Conservation (phyloP, 2,113 vertebrate species). For the Indri indri region DNA sequence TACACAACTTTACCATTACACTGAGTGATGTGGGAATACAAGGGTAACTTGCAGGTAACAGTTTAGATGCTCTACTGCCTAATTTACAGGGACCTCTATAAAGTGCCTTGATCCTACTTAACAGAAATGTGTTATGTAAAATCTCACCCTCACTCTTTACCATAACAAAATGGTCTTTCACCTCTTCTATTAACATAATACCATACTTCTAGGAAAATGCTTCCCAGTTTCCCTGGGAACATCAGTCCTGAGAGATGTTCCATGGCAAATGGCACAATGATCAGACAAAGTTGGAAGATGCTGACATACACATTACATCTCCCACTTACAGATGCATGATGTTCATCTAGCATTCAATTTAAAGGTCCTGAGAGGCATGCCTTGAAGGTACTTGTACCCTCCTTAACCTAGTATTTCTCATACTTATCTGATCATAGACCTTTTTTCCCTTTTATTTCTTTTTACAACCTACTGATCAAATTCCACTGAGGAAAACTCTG, state of each 20-base stretch:
- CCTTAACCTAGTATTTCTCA: neutral
- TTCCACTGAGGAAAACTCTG: conserved; percentile 30
- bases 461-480: neutral
- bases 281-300: neutral
- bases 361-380: neutral
- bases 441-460: neutral
- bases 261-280: neutral
- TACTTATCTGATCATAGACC: neutral
- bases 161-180: neutral
- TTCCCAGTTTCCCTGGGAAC: neutral
- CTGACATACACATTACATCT: neutral
- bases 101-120: neutral
- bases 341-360: neutral
- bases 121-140: neutral
- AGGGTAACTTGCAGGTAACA: neutral
- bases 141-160: neutral
- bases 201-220: neutral
- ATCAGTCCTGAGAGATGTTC: neutral
- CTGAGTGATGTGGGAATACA: neutral
- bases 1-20: neutral
- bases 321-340: neutral
- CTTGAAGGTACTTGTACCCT: neutral
- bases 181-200: neutral
- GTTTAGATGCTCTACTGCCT: neutral
- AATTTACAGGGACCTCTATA: neutral